Percentiles rank a stretch among this genome's conserved stretches.
Conservation (phyloP, 2,113 vertebrate species). For the Heptranchias perlo region DNA sequence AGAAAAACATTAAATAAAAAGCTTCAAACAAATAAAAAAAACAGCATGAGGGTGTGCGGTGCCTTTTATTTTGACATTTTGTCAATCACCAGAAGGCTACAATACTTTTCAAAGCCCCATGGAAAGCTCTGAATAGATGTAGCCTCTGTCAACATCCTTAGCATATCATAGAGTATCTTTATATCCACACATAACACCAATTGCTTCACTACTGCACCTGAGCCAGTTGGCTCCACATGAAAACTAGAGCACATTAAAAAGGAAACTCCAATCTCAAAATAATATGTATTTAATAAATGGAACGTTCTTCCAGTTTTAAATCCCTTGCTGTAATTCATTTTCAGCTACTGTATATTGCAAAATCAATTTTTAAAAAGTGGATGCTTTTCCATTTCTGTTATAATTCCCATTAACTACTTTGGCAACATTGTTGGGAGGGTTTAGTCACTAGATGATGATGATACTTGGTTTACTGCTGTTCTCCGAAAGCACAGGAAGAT, state of each 20-base stretch:
- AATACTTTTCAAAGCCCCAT: neutral
- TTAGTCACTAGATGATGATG: neutral
- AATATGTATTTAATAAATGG: neutral
- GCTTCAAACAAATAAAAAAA: neutral
- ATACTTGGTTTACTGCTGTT: neutral
- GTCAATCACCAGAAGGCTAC: neutral
- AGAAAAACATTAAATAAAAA: neutral
- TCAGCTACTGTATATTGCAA: neutral
- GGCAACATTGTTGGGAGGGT: neutral
- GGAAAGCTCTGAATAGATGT: neutral
- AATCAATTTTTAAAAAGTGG: neutral
- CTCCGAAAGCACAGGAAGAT: neutral
- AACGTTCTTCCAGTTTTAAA: neutral
- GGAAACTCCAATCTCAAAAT: neutral
- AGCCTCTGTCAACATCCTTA: neutral
- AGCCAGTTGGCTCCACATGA: neutral
- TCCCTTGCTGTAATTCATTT: neutral
- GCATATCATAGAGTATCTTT: neutral
- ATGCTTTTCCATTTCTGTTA: neutral
- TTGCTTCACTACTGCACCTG: neutral
- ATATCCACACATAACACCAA: neutral
- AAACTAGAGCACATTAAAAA: neutral
- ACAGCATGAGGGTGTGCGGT: neutral
- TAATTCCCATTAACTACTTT: neutral
- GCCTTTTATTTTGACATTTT: neutral